Conservation (phyloP, 1,140 invertebrate species). For the Choristoneura fumiferana region DNA sequence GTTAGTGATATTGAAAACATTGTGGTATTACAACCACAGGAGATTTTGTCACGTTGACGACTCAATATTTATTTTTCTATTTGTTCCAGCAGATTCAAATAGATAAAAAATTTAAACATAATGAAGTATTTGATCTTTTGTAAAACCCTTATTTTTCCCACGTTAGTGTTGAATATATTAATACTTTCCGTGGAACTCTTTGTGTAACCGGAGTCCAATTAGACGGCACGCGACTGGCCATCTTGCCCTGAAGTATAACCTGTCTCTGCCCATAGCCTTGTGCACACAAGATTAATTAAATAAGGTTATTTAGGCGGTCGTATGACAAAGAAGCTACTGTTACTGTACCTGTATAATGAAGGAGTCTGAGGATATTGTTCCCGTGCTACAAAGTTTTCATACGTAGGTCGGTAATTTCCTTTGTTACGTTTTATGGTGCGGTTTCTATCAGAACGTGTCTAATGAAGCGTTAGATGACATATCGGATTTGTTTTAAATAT, state of each 20-base stretch:
- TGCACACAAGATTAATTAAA: conserved; percentile 49
- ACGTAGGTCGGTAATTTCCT: conserved; percentile 3
- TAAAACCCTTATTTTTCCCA: background rate
- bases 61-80: too few species aligned
- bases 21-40: too few species aligned
- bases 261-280: conserved; percentile 28
- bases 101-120: too few species aligned
- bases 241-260: conserved; percentile 49
- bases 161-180: conserved; percentile 4
- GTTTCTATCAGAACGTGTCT: conserved; percentile 8
- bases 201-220: conserved; percentile 47
- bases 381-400: conserved; percentile 6
- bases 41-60: too few species aligned
- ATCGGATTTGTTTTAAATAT: conserved; percentile 25
- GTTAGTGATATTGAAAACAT: too few species aligned
- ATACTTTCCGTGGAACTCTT: conserved; percentile 23
- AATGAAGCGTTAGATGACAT: background rate
- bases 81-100: too few species aligned
- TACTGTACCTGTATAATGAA: conserved; percentile 45
- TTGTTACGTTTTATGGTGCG: background rate
- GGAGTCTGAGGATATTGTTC: conserved; percentile 29
- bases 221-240: conserved; percentile 43
- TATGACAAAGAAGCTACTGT: conserved; percentile 54
- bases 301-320: conserved; percentile 44
- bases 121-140: conserved; percentile 6